These are phyloP conservation scores for Mesocricetus auratus DNA, from an alignment of 2,113 vertebrate species.

Conservation along the genomic window DNA sequence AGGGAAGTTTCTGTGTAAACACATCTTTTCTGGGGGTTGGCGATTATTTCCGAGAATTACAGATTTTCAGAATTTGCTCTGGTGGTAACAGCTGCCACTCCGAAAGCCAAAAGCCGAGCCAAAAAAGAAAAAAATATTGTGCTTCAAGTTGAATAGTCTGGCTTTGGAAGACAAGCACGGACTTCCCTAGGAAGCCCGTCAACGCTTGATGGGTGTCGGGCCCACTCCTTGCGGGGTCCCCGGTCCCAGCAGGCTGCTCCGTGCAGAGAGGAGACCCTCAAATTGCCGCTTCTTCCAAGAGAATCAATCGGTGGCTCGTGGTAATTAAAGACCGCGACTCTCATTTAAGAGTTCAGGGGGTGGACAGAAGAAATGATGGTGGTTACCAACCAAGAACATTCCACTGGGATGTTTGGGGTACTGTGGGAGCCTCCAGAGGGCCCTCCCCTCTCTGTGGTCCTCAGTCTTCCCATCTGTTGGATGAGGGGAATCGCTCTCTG, in stretches of 20 bases:
- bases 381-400: no score
- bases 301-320: accelerated
- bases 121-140: constrained; percentile 72
- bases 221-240: background rate
- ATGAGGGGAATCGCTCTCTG: background rate
- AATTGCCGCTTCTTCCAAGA: background rate
- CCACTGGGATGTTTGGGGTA: accelerated
- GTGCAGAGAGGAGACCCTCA: background rate
- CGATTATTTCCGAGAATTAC: constrained; percentile 85
- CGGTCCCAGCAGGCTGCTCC: background rate
- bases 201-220: no score
- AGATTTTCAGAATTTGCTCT: constrained; percentile 86
- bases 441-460: background rate
- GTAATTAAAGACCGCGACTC: background rate
- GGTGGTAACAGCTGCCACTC: constrained; percentile 72
- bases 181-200: background rate
- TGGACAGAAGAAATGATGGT: background rate
- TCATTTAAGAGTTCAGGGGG: background rate
- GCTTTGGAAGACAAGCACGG: background rate
- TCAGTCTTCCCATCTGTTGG: background rate
- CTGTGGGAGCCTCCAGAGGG: accelerated
- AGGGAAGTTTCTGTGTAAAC: constrained; percentile 82
- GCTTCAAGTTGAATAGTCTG: constrained; percentile 64
- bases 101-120: constrained; percentile 65
- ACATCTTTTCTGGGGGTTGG: constrained; percentile 83